Conservation (phyloP, 2,113 vertebrate species). For the Bagarius yarrelli region DNA sequence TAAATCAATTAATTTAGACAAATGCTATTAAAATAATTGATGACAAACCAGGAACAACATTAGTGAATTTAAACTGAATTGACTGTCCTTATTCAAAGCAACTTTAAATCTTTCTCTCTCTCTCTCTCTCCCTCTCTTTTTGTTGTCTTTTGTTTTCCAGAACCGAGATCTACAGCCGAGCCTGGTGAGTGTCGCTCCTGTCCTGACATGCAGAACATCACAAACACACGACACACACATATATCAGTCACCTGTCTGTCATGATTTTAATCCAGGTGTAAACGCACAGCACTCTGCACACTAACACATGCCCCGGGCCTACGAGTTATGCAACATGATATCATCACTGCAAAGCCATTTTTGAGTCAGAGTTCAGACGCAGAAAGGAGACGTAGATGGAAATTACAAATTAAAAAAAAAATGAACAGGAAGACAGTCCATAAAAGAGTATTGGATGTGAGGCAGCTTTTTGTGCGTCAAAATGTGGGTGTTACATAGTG, state of each 20-base stretch:
- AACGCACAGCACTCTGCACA: not conserved
- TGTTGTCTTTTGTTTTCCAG: slow-evolving; percentile 37
- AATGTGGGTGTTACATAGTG: not conserved
- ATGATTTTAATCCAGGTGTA: not conserved
- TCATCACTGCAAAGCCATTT: not conserved
- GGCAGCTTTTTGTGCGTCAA: not conserved
- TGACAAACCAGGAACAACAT: too few species aligned
- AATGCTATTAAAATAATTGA: too few species aligned
- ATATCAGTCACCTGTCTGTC: not conserved
- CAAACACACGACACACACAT: slow-evolving; percentile 18
- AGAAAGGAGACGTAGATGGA: not conserved
- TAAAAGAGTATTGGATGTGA: not conserved
- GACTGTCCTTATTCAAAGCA: too few species aligned
- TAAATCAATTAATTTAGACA: too few species aligned
- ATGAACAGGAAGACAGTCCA: not conserved
- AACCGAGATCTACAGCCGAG: slow-evolving; percentile 70
- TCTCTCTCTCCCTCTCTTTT: slow-evolving; percentile 47
- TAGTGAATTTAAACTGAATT: too few species aligned
- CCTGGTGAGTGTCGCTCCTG: slow-evolving; percentile 56
- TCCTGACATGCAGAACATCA: slow-evolving; percentile 25
- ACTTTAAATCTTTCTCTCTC: not conserved
- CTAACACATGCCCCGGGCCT: not conserved
- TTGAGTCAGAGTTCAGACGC: not conserved
- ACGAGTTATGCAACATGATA: not conserved
- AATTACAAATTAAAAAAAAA: not conserved